Percentiles rank a stretch among this genome's conserved stretches.
phyloP scores from a whole-genome alignment of 2,888 invertebrate species.

The Tiliacea citrago region DNA sequence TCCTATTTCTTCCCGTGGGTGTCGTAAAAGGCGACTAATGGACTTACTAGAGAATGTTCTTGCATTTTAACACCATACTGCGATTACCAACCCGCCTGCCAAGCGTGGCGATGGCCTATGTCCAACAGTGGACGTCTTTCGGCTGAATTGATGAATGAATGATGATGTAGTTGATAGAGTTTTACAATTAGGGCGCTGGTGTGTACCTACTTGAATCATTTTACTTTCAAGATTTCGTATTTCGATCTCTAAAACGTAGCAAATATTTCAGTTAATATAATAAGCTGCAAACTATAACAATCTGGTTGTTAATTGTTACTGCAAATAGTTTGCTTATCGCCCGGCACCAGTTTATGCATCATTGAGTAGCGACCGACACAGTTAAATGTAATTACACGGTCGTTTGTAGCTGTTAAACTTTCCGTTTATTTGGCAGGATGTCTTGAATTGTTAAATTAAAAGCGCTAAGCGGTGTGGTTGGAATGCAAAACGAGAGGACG shows the following conservation, averaged over 20 bases:
- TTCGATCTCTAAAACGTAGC: background rate
- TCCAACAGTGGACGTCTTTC: too few relatives aligned
- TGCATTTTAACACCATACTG: too few relatives aligned
- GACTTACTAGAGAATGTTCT: too few relatives aligned
- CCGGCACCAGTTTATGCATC: slow-evolving; percentile 13
- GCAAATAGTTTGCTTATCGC: slow-evolving; percentile 30
- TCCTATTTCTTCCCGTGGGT: too few relatives aligned
- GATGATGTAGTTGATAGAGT: too few relatives aligned
- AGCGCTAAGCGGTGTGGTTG: background rate
- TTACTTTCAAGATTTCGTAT: background rate
- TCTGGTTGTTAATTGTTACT: slow-evolving; percentile 20
- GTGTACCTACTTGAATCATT: background rate
- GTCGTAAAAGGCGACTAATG: too few relatives aligned
- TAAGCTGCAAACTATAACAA: slow-evolving; percentile 12
- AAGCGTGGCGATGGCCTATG: too few relatives aligned
- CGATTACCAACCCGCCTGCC: too few relatives aligned
- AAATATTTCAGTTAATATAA: background rate
- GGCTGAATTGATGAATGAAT: too few relatives aligned
- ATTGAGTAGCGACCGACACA: background rate
- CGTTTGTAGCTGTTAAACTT: slow-evolving; percentile 20
- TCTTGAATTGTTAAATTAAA: slow-evolving; percentile 13
- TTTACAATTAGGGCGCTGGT: too few relatives aligned
- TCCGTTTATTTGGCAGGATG: slow-evolving; percentile 2
- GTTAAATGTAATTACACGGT: slow-evolving; percentile 23
- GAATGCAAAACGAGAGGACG: background rate